These are phyloP conservation scores for Ernsta delagoae DNA, from an alignment of 2,888 invertebrate genomes.

Conservation along the genomic window DNA sequence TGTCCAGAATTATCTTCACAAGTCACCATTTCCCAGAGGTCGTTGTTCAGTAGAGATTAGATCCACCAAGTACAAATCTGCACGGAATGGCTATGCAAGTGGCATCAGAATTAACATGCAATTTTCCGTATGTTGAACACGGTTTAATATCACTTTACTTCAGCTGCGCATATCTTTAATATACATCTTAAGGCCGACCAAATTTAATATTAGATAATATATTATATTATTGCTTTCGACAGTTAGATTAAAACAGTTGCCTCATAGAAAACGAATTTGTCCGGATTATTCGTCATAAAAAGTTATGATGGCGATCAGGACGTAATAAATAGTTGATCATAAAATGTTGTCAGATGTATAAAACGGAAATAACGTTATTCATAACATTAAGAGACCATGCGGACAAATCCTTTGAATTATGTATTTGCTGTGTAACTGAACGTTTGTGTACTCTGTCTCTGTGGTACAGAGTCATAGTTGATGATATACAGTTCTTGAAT, in stretches of 20 bases:
- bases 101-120: constrained; percentile 72
- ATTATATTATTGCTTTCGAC: background rate
- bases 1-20: constrained; percentile 48
- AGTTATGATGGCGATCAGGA: constrained; percentile 34
- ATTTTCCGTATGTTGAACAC: constrained; percentile 64
- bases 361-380: constrained; percentile 46
- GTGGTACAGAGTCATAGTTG: background rate
- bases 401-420: constrained; percentile 55
- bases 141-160: constrained; percentile 36
- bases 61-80: constrained; percentile 46
- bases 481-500: too few species aligned
- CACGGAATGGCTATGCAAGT: constrained; percentile 48
- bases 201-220: background rate
- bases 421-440: constrained; percentile 1
- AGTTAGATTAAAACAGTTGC: constrained; percentile 1
- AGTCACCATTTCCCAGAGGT: constrained; percentile 52
- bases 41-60: constrained; percentile 49
- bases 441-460: background rate
- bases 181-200: background rate
- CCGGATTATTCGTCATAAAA: constrained; percentile 30
- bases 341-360: constrained; percentile 41
- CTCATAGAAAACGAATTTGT: constrained; percentile 12
- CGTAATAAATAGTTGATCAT: constrained; percentile 39
- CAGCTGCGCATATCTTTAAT: background rate
- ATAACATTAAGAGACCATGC: constrained; percentile 42